These are phyloP conservation scores for Steatocranus sp. DNA, from an alignment of 2,797 vertebrate genomes.

Conservation along the genomic window DNA sequence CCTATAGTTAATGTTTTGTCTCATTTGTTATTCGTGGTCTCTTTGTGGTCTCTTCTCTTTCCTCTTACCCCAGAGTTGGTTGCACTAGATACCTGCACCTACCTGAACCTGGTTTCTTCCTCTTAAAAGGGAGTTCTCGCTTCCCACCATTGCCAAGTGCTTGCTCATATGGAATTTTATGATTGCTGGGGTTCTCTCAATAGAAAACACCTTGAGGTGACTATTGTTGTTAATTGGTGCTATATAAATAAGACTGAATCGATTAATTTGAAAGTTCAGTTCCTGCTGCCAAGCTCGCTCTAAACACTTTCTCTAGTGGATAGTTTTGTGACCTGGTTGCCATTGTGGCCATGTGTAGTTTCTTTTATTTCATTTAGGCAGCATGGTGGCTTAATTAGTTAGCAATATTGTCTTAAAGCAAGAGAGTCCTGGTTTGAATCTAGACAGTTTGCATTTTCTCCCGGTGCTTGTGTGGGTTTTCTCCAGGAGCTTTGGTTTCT, in stretches of 20 bases:
- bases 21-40: neutral
- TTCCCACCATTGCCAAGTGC: neutral
- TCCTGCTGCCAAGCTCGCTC: neutral
- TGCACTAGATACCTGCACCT: neutral
- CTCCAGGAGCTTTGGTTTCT: neutral
- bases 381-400: neutral
- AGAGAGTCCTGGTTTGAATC: neutral
- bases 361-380: neutral
- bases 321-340: neutral
- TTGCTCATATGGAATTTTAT: neutral
- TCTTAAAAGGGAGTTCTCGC: neutral
- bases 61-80: accelerated
- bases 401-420: neutral
- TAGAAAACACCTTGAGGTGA: neutral
- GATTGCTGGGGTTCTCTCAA: neutral
- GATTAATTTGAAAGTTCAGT: neutral
- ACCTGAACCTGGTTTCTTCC: neutral
- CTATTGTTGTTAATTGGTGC: neutral
- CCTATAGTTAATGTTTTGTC: neutral
- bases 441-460: neutral
- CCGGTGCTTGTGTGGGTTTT: neutral
- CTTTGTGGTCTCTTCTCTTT: neutral
- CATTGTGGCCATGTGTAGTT: neutral
- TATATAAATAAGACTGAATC: neutral
- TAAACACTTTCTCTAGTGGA: accelerated